These are phyloP conservation scores for Karalla daura DNA, from an alignment of 2,797 vertebrate species.

Conservation along the genomic window DNA sequence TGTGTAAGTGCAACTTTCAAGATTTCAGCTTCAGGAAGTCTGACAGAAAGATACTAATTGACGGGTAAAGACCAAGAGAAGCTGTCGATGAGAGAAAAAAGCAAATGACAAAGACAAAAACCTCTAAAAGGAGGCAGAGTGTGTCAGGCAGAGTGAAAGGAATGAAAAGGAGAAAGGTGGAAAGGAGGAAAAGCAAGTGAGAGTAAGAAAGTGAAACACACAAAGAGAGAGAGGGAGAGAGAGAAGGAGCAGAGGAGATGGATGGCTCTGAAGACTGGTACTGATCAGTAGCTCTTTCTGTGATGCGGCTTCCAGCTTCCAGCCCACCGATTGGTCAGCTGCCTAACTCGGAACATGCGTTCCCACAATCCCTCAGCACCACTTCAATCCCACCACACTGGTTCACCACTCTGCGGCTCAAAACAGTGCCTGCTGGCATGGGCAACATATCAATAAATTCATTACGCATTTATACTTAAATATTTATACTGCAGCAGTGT, in stretches of 20 bases:
- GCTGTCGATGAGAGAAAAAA: not conserved
- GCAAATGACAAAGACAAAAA: not conserved
- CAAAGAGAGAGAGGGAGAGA: constrained; percentile 39
- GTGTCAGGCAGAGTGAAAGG: not conserved
- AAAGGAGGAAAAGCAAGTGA: constrained; percentile 32
- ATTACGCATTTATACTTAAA: constrained; percentile 88
- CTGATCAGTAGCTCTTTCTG: constrained; percentile 84
- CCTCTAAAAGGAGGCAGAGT: not conserved
- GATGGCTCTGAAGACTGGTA: constrained; percentile 76
- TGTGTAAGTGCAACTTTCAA: constrained; percentile 3
- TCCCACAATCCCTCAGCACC: constrained; percentile 86
- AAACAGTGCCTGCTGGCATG: constrained; percentile 83
- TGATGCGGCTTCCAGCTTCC: constrained; percentile 80
- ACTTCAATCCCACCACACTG: constrained; percentile 85
- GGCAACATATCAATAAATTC: constrained; percentile 88
- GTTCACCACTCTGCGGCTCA: constrained; percentile 82
- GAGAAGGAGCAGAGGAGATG: constrained; percentile 65
- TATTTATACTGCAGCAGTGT: constrained; percentile 81
- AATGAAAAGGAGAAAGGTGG: constrained; percentile 30
- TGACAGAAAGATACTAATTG: constrained; percentile 1
- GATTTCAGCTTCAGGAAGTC: not conserved
- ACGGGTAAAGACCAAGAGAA: not conserved
- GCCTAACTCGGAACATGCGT: constrained; percentile 84
- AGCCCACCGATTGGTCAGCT: constrained; percentile 79
- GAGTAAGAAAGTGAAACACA: constrained; percentile 40